Evolutionary conservation across 2,888 invertebrate species (phyloP), one percentile per base, ranked within the genome.

Genomic region (Charanyca ferruginea): DNA sequence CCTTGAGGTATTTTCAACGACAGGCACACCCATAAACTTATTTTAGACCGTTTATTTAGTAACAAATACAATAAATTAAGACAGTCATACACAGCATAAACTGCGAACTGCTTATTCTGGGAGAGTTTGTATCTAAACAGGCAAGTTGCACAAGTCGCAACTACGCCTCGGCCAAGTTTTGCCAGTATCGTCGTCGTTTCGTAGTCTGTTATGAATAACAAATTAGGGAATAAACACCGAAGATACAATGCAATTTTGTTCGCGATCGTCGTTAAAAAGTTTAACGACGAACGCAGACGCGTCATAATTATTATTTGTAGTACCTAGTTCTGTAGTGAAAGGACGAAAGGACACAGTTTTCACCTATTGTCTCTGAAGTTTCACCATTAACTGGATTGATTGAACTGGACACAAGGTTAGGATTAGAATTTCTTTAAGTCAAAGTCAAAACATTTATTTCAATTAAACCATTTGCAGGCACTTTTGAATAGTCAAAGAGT

Each of bases 151-250:
- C 42, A 20, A 57, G 32, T 69, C 38, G 18, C 45, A 23, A 53
- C 59, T 61, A 51, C 49, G 32, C 18, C 25, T 22, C 44, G 35
- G 52, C 65, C 55, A 78, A 78, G 77, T 78, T 79, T 52, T 9
- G 51, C 45, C 25, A 35, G 57, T 73, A 76, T 73, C 69, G 72
- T 20, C 38, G 38, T 5, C 45, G 52, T 58, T 61, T 42, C 64
- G 38, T 23, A 52, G 41, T 55, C 58, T 67, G 67, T 68, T 79
- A 78, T 78, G 76, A 78, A 79, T 78, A 73, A 76, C 73, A 76
- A 73, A 79, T 78, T 62, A 61, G 32, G 60, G 44, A 68, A 67
- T 76, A 78, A 73, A 76, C 68, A 65, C 59, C 42, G n/a, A 52
- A 51, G 51, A 60, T 59, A 63, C 69, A 60, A 67, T 57, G 52